Percentiles rank a stretch among this genome's conserved stretches.
Conservation (phyloP, 2,113 vertebrate species). For the Loxodonta africana region DNA sequence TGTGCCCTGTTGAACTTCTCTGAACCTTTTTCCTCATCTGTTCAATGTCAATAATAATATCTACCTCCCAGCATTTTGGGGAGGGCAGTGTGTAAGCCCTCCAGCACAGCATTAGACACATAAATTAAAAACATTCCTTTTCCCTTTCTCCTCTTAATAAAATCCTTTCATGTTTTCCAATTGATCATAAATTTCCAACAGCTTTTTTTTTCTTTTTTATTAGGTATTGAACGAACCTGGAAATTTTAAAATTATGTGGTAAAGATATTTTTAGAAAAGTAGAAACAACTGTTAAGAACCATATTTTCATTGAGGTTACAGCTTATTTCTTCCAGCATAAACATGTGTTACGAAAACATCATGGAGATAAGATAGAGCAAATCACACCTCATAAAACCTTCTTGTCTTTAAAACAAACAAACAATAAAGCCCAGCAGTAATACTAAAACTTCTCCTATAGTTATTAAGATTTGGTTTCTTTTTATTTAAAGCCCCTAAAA, state of each 20-base stretch:
- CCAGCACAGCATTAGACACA: background rate
- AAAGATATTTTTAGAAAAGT: conserved; percentile 61
- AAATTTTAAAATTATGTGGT: conserved; percentile 22
- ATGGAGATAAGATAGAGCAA: background rate
- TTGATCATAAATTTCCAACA: conserved; percentile 19
- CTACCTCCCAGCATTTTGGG: background rate
- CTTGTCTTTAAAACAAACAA: conserved; percentile 33
- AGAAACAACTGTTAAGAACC: conserved; percentile 40
- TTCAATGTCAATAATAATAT: background rate
- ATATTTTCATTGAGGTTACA: conserved; percentile 17
- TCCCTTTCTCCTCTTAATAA: background rate
- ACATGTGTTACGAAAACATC: conserved; percentile 20
- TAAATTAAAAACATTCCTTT: background rate
- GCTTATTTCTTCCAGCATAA: conserved; percentile 4
- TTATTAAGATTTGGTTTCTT: conserved; percentile 48
- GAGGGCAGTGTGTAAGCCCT: background rate
- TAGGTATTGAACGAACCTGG: conserved; percentile 50
- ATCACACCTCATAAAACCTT: background rate
- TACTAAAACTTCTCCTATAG: background rate
- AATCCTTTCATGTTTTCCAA: conserved; percentile 20
- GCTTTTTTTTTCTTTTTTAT: background rate
- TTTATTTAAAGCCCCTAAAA: conserved; percentile 10
- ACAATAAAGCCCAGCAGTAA: background rate
- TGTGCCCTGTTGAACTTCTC: background rate
- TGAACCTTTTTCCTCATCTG: background rate